A percentile compares a stretch with the other conserved stretches of the same genome.
Conservation (phyloP, 2,888 invertebrate species). For the Junonia oenone region DNA sequence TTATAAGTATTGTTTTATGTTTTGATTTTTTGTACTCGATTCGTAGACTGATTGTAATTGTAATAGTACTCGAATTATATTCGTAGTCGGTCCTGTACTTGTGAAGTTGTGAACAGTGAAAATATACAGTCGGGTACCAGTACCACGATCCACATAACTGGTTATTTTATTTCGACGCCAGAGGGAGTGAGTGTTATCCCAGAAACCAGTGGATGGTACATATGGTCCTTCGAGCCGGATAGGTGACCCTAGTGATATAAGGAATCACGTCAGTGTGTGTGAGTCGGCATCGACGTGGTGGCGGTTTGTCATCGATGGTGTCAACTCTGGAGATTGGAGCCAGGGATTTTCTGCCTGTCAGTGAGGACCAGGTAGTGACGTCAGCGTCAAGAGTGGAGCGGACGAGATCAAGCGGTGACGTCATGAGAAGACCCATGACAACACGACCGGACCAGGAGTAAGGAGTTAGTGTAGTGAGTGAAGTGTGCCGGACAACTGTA, state of each 20-base stretch:
- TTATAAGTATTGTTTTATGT: too few species aligned
- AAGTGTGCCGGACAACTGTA: conserved; percentile 3
- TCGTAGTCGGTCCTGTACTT: too few species aligned
- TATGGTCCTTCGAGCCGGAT: conserved; percentile 7
- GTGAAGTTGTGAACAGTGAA: too few species aligned
- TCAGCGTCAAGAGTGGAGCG: conserved; percentile 2
- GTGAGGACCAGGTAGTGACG: not conserved
- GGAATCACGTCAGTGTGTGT: not conserved
- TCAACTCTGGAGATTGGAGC: conserved; percentile 3
- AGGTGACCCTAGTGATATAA: not conserved
- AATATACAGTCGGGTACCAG: too few species aligned
- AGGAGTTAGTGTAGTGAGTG: conserved; percentile 6
- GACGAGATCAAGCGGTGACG: conserved; percentile 4
- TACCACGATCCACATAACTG: not conserved
- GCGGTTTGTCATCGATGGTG: conserved; percentile 5
- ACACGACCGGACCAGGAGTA: conserved; percentile 4
- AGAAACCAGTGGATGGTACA: not conserved
- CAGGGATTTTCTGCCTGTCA: conserved; percentile 1
- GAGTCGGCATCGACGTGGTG: conserved; percentile 6
- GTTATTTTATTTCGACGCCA: not conserved
- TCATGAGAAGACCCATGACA: conserved; percentile 9
- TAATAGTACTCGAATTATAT: too few species aligned
- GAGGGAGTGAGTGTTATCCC: not conserved
- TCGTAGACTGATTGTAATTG: too few species aligned
- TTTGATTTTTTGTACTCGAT: too few species aligned